Evolutionary conservation across 53 echinoderm and acorn worm species (phyloP).

Genomic region (Crossaster papposus): DNA sequence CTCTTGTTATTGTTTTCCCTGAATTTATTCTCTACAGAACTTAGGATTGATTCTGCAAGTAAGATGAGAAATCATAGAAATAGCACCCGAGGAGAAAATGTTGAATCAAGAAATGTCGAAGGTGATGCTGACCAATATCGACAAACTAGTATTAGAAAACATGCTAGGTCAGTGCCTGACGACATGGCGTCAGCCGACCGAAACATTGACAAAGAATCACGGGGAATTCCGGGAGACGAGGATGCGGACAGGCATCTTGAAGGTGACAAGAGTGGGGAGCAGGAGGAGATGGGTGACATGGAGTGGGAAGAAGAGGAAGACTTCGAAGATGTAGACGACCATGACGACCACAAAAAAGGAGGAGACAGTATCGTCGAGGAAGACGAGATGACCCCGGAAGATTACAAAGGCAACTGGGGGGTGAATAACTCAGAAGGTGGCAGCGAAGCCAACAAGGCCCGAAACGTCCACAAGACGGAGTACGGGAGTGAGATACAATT

Average conservation of each 20-base stretch:
- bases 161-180: neutral
- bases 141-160: too few relatives aligned
- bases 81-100: too few relatives aligned
- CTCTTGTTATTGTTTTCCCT: too few relatives aligned
- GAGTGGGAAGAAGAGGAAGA: neutral
- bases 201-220: too few relatives aligned
- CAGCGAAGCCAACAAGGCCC: constrained; percentile 26
- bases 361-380: neutral
- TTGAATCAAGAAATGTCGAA: too few relatives aligned
- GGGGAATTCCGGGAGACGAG: too few relatives aligned
- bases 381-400: constrained; percentile 15
- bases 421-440: neutral
- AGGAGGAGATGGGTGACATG: neutral
- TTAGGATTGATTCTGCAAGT: too few relatives aligned
- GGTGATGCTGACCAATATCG: too few relatives aligned
- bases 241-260: neutral
- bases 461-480: neutral
- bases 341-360: neutral
- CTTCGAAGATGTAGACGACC: neutral
- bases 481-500: neutral
- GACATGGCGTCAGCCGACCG: neutral
- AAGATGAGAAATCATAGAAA: too few relatives aligned
- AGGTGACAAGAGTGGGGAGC: neutral
- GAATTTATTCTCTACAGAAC: too few relatives aligned
- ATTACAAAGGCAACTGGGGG: constrained; percentile 33